Percentiles rank a stretch among this genome's conserved stretches.
Conservation (phyloP, 2,797 vertebrate species). For the Danio jaintianensis region DNA sequence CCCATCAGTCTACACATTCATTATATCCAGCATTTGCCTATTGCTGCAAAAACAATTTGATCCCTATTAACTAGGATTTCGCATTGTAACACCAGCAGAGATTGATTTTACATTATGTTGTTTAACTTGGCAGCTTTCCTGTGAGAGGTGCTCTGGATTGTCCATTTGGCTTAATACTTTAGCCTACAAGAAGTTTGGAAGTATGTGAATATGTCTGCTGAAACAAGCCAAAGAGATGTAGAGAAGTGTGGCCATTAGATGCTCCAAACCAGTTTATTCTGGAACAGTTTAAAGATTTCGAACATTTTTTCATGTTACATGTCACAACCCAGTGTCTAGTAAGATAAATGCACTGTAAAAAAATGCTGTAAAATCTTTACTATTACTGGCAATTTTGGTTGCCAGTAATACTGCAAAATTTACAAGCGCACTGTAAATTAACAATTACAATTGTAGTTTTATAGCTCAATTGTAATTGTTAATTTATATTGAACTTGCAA, state of each 20-base stretch:
- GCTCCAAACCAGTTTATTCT: conserved; percentile 10
- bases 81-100: conserved; percentile 19
- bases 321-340: background rate
- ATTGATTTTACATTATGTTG: conserved; percentile 19
- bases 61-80: conserved; percentile 5
- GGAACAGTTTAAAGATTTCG: background rate
- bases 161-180: background rate
- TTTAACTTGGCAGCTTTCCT: conserved; percentile 3
- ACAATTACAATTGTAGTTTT: no score
- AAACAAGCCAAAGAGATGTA: conserved; percentile 30
- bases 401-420: no score
- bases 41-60: background rate
- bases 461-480: no score
- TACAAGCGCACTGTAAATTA: no score
- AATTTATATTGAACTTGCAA: no score
- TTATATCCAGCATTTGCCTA: background rate
- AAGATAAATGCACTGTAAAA: background rate
- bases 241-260: background rate
- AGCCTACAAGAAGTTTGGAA: background rate
- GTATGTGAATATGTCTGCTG: background rate
- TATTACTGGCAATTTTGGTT: no score
- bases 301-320: conserved; percentile 11
- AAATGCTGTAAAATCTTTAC: no score
- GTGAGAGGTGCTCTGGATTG: background rate
- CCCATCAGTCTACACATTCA: conserved; percentile 3